phyloP scores from a whole-genome alignment of 2,888 invertebrate species.

The Myathropa florea region DNA sequence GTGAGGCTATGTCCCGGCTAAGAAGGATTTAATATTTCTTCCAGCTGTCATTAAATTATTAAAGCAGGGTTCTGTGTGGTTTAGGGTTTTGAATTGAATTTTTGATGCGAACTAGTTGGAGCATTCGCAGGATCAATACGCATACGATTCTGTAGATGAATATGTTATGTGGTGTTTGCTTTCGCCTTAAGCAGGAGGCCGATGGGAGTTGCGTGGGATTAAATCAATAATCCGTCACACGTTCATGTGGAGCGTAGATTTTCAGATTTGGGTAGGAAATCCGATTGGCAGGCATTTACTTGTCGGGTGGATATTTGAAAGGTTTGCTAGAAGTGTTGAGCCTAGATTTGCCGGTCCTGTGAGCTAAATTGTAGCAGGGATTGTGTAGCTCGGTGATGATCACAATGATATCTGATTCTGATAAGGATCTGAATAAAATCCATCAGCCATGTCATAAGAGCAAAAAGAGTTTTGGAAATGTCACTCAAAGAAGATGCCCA shows the following conservation, averaged over 20 bases:
- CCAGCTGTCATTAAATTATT: constrained; percentile 45
- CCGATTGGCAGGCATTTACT: too few species aligned
- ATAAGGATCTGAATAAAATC: too few species aligned
- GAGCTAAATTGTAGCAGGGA: too few species aligned
- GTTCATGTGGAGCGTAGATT: not conserved
- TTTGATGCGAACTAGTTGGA: constrained; percentile 11
- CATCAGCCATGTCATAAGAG: too few species aligned
- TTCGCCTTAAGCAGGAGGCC: not conserved
- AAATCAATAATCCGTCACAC: not conserved
- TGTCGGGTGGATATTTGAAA: too few species aligned
- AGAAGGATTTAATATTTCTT: constrained; percentile 12
- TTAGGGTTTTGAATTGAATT: constrained; percentile 33
- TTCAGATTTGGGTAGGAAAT: not conserved
- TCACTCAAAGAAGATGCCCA: too few species aligned
- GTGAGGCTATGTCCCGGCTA: not conserved
- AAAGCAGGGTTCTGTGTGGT: constrained; percentile 5
- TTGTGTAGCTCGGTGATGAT: too few species aligned
- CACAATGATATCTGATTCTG: too few species aligned
- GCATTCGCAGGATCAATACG: constrained; percentile 21
- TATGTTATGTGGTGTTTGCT: not conserved
- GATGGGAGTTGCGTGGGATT: not conserved
- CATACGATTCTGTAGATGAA: not conserved
- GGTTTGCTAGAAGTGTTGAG: too few species aligned
- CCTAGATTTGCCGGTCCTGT: too few species aligned
- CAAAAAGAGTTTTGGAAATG: too few species aligned